Conservation (phyloP, 2,113 vertebrate genomes). For the Paratilapia polleni region DNA sequence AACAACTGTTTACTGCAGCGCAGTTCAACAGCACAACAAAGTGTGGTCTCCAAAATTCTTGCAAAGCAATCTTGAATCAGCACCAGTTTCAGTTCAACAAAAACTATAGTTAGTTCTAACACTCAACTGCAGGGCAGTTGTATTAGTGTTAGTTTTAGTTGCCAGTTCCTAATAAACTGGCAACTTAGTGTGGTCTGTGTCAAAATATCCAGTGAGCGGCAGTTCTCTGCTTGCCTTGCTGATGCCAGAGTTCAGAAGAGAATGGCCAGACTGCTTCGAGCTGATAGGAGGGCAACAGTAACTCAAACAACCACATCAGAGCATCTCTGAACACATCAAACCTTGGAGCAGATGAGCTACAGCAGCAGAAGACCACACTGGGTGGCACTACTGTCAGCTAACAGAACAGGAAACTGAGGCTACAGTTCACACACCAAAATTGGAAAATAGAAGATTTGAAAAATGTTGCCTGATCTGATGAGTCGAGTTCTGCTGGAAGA, state of each 20-base stretch:
- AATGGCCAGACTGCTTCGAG: background rate
- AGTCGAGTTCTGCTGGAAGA: no score
- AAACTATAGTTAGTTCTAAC: background rate
- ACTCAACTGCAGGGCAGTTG: background rate
- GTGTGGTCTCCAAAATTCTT: background rate
- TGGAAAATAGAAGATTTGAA: background rate
- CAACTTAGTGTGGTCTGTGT: background rate
- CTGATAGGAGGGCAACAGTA: background rate
- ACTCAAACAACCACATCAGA: background rate
- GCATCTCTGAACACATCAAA: background rate
- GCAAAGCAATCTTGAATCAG: background rate
- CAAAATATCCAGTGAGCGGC: background rate
- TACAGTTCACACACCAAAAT: background rate
- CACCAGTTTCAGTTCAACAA: background rate
- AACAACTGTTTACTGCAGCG: background rate
- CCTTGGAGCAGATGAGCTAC: background rate
- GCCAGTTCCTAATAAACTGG: background rate
- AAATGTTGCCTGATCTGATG: no score
- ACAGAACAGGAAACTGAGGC: no score
- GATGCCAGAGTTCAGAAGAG: background rate
- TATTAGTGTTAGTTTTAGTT: background rate
- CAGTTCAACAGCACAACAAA: background rate
- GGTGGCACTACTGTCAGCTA: background rate
- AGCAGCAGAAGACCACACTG: no score
- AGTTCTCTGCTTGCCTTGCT: background rate